Base-by-base conservation (phyloP, 2,797 vertebrate species). In the Falco rusticolus region DNA sequence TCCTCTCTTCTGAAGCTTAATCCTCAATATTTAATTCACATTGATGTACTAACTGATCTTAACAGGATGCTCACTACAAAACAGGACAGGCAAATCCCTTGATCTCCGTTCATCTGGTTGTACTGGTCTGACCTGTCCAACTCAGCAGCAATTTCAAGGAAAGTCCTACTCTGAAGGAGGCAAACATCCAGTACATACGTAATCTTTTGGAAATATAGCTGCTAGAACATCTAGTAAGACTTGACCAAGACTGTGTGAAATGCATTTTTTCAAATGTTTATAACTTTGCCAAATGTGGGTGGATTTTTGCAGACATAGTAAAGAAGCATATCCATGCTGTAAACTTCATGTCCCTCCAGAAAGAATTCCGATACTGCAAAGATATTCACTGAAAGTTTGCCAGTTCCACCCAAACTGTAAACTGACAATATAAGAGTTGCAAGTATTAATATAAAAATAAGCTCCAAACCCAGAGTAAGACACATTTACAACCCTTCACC, bases 171-270 rank as follows among this genome's bases (percentile, higher is more conserved):
- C 34, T 65, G 14, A 68, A 33, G 15, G 25, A 94, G 74, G 74
- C 39, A 90, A 91, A 72, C 45, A 90, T 78, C 59, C 89, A 90
- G 51, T 29, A 87, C 39, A 79, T 41, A 63, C 1, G 3, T 79
- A 93, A 96, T 78, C 76, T 91, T 88, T 78, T 86, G 72, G 89
- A 96, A 94, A 79, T 13, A 39, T 28, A 94, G 69, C 76, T 63
- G 63, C 72, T 90, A 89, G 85, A 83, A 90, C 93, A 75, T 78
- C 76, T 91, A 91, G 56, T 87, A 90, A 81, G 82, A 90, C 61
- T 94, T 91, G 83, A 95, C 83, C 89, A 96, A 48, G 89, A 93
- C 90, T 63, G 91, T 78, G 89, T 96, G 96, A 97, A 97, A 94
- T 82, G 80, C 28, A 91, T 39, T 96, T 95, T 97, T 86, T 88